Evolutionary conservation across 2,797 vertebrate species (phyloP).

Genomic region (Sebastes wilsoni): DNA sequence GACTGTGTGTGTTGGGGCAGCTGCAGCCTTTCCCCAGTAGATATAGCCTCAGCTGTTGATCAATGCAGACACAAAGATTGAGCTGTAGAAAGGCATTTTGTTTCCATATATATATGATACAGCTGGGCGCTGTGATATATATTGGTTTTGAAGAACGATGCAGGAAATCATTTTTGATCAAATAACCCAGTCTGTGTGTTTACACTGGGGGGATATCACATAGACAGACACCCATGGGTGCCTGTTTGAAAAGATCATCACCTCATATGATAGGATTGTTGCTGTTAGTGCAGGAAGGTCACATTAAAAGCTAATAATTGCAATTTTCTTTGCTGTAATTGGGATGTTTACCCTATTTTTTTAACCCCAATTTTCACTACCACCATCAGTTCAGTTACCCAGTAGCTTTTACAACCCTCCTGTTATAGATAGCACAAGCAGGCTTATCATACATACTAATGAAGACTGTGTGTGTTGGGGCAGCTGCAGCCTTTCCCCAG

Average conservation of each 20-base stretch:
- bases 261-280: background rate
- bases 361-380: background rate
- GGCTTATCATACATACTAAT: background rate
- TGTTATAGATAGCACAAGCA: background rate
- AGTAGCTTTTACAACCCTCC: background rate
- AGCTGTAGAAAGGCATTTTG: too few relatives aligned
- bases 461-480: background rate
- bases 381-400: background rate
- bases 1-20: too few relatives aligned
- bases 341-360: background rate
- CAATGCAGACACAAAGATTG: too few relatives aligned
- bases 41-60: too few relatives aligned
- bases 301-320: background rate
- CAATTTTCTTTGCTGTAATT: background rate
- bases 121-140: too few relatives aligned
- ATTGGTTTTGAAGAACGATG: too few relatives aligned
- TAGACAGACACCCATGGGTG: background rate
- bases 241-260: background rate
- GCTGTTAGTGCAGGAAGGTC: background rate
- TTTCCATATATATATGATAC: too few relatives aligned
- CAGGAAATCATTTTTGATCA: too few relatives aligned
- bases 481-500: constrained; percentile 19
- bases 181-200: constrained; percentile 10
- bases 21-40: too few relatives aligned
- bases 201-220: background rate